phyloP scores from a whole-genome alignment of 2,113 vertebrate genomes.

The Vombatus ursinus region DNA sequence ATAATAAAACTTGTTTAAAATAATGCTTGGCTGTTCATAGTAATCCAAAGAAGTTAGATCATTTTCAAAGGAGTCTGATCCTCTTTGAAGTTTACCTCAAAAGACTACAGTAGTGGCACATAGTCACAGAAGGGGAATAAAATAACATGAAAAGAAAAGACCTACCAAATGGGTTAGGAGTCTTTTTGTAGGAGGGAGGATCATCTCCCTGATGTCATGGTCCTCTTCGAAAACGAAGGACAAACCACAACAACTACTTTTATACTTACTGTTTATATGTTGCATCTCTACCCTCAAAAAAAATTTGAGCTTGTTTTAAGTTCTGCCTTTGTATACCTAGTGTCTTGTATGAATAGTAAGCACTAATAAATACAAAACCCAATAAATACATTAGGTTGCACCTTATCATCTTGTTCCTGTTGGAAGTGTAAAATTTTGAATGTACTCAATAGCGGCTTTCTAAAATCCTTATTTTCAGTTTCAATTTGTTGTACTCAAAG shows the following conservation, averaged over 20 bases:
- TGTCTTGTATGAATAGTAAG: neutral
- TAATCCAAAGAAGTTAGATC: neutral
- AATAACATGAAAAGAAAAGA: neutral
- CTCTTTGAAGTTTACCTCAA: neutral
- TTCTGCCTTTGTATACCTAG: neutral
- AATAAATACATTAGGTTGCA: neutral
- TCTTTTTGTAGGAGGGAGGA: neutral
- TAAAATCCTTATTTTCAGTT: conserved; percentile 11
- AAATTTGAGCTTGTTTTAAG: neutral
- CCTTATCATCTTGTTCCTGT: neutral
- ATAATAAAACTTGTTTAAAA: neutral
- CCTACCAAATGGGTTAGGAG: neutral
- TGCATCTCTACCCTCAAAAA: neutral
- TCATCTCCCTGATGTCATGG: neutral
- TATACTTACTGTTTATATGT: too few relatives aligned
- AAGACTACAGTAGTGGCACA: neutral
- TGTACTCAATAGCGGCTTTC: neutral
- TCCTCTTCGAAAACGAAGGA: too few relatives aligned
- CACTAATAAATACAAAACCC: neutral
- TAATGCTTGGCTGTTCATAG: neutral
- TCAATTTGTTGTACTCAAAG: neutral
- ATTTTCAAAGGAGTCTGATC: neutral
- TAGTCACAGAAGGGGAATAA: neutral
- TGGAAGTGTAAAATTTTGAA: neutral
- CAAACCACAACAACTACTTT: neutral